Base-by-base conservation (phyloP, 2,113 vertebrate genomes). In the Platichthys stellatus region DNA sequence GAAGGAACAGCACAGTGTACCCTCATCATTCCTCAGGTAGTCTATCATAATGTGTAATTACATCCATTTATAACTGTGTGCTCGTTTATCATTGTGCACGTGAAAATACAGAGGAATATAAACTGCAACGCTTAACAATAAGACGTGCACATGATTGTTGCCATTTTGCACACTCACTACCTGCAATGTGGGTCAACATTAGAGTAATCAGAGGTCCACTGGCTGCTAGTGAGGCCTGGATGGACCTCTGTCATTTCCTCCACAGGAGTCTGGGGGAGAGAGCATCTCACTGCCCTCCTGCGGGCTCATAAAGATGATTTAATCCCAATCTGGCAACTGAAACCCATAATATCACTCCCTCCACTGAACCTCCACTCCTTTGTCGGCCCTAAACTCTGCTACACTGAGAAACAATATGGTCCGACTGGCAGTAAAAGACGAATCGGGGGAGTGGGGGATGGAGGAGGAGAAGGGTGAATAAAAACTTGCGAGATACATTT, bases 301-400 rank as follows among this genome's bases (percentile, higher is more conserved):
- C 24, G 51, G 80, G 71, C 81, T 90, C 84, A 69, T 88, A 90
- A 91, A 93, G 68, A 90, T 88, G 90, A 93, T 93, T 91, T 89
- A 72, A 68, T 87, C 78, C 82, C 86, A 88, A 77, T 81, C 71
- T 88, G 79, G 86, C 86, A 81, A 83, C 86, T 54, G 61, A 75
- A 90, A 81, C 88, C 78, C 78, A 83, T 89, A 88, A 87, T 80
- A 84, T 81, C 72, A 38, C 76, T 80, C 82, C 80, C 83, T 72
- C 61, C 74, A 56, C 70, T 90, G 82, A 73, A 73, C 84, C 80
- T 74, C 71, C 80, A 83, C 69, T 76, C 79, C 79, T 89, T 80
- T 76, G 75, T 88, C 83, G 83, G 76, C 80, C 80, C 67, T 74
- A 88, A 88, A 91, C 72, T 74, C 84, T 56, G 71, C 74, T 76